A percentile compares a stretch with the other conserved stretches of the same genome.
These are phyloP conservation scores for Holocentrus rufus DNA, from an alignment of 2,797 vertebrate species.

Conservation along the genomic window DNA sequence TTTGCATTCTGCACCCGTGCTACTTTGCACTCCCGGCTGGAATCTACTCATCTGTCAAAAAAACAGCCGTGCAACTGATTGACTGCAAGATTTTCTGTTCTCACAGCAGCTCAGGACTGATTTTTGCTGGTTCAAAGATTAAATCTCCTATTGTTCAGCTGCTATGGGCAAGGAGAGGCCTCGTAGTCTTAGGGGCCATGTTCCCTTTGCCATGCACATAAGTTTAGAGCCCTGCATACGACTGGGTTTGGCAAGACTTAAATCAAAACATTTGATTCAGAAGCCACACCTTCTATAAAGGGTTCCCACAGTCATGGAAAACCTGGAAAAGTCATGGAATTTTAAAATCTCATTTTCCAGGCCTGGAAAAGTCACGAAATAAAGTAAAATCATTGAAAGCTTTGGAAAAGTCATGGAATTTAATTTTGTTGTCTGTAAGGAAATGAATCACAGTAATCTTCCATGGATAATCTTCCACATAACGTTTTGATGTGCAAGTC, in stretches of 20 bases:
- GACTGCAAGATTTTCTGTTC: slow-evolving; percentile 28
- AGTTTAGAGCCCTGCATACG: background rate
- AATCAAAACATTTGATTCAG: background rate
- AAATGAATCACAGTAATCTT: too few relatives aligned
- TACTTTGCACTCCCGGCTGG: slow-evolving; percentile 39
- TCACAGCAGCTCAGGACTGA: slow-evolving; percentile 3
- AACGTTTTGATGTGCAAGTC: too few relatives aligned
- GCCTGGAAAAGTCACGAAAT: too few relatives aligned
- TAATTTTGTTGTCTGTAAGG: too few relatives aligned
- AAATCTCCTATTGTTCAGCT: slow-evolving; percentile 38
- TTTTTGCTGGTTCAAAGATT: slow-evolving; percentile 39
- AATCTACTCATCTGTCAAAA: slow-evolving; percentile 49
- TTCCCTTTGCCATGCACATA: background rate
- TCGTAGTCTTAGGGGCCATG: too few relatives aligned
- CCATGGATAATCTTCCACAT: too few relatives aligned
- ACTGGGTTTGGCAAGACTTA: background rate
- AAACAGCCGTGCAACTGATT: slow-evolving; percentile 29
- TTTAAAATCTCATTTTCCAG: too few relatives aligned
- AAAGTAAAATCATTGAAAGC: too few relatives aligned
- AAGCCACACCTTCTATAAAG: background rate
- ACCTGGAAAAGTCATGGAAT: too few relatives aligned
- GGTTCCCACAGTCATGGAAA: too few relatives aligned
- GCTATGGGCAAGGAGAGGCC: slow-evolving; percentile 7
- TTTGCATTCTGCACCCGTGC: slow-evolving; percentile 60
- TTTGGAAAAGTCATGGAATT: too few relatives aligned